These are phyloP conservation scores for Cephus pygmeus DNA, from an alignment of 2,888 invertebrate genomes.

Conservation along the genomic window DNA sequence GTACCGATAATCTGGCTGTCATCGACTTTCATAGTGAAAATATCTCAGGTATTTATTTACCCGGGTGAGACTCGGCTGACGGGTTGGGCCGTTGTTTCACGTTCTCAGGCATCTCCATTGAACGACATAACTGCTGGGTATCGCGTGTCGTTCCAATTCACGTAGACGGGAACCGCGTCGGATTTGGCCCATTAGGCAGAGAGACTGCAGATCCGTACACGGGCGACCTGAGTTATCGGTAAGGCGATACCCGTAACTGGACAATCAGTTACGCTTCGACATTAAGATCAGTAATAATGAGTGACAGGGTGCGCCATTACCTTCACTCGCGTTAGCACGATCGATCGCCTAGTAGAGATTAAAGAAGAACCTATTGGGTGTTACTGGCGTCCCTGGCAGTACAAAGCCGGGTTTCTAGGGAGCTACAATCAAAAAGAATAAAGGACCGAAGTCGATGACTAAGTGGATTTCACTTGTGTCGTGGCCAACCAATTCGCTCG, in stretches of 20 bases:
- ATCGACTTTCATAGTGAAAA: background rate
- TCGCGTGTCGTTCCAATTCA: too few species aligned
- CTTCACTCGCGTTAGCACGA: background rate
- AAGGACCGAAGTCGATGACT: too few species aligned
- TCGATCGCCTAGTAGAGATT: slow-evolving; percentile 22
- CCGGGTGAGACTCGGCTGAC: too few species aligned
- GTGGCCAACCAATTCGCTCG: too few species aligned
- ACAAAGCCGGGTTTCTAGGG: too few species aligned
- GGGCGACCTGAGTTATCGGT: slow-evolving; percentile 36
- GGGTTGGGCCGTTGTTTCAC: too few species aligned
- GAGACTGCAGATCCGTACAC: background rate
- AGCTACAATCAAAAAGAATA: too few species aligned
- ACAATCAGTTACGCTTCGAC: slow-evolving; percentile 59
- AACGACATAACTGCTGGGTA: too few species aligned
- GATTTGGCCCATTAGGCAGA: slow-evolving; percentile 37
- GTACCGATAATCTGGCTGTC: background rate
- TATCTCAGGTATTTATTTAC: too few species aligned
- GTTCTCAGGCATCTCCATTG: too few species aligned
- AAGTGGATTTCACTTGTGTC: too few species aligned
- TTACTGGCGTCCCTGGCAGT: too few species aligned
- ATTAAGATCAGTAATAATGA: slow-evolving; percentile 50
- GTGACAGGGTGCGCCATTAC: slow-evolving; percentile 43
- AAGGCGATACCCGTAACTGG: slow-evolving; percentile 44
- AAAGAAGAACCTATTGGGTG: slow-evolving; percentile 13
- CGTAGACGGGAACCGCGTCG: slow-evolving; percentile 13